A percentile compares a stretch with the other conserved stretches of the same genome.
Evolutionary conservation across 2,797 vertebrate species (phyloP).

Genomic region (Catostomus latipinnis): DNA sequence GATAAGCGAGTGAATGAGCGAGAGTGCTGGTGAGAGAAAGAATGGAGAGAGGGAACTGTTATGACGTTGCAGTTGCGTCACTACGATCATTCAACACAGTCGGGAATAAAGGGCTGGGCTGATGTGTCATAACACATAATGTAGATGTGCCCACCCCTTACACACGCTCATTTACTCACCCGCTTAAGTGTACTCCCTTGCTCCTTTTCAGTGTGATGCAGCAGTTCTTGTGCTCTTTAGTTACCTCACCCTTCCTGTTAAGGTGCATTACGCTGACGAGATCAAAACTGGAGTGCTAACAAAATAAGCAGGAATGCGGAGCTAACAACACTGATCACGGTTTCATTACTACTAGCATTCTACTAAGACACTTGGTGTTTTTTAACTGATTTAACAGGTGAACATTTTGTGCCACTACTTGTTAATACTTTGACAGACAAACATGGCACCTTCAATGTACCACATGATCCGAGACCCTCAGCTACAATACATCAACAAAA

Average conservation of each 20-base stretch:
- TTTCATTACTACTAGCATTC: neutral
- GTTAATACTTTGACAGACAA: neutral
- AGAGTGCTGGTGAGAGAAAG: conserved; percentile 54
- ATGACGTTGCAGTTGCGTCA: conserved; percentile 71
- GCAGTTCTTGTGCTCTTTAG: conserved; percentile 59
- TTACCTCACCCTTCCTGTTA: conserved; percentile 64
- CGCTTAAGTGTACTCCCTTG: conserved; percentile 46
- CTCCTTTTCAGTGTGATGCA: conserved; percentile 66
- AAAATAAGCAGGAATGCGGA: neutral
- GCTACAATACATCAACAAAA: neutral
- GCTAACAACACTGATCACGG: neutral
- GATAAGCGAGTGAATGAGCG: conserved; percentile 43
- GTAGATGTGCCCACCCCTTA: conserved; percentile 49
- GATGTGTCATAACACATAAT: conserved; percentile 63
- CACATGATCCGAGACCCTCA: neutral
- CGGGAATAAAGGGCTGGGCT: conserved; percentile 63
- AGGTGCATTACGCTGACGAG: neutral
- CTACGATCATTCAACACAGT: conserved; percentile 60
- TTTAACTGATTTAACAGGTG: neutral
- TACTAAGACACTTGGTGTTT: neutral
- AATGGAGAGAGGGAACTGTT: conserved; percentile 65
- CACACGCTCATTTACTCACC: conserved; percentile 27
- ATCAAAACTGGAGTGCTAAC: no score
- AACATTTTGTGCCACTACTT: neutral
- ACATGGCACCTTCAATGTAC: no score